Conservation (phyloP, 2,113 vertebrate species). For the Macaca mulatta region DNA sequence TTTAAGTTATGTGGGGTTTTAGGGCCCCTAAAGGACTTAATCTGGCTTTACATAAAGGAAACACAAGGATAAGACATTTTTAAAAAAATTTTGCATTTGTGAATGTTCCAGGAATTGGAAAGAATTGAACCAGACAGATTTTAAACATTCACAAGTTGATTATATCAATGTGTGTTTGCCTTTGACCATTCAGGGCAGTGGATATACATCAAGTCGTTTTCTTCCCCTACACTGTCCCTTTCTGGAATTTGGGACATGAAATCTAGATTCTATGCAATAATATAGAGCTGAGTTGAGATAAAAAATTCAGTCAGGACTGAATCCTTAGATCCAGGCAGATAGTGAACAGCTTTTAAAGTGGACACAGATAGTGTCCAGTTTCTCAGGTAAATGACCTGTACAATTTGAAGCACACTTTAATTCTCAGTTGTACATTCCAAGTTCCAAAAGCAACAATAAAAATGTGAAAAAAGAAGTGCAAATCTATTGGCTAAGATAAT, state of each 20-base stretch:
- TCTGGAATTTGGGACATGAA: background rate
- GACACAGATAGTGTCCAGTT: background rate
- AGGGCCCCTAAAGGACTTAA: background rate
- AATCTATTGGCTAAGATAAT: background rate
- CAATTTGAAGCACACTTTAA: slow-evolving; percentile 6
- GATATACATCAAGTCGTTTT: background rate
- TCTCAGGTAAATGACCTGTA: background rate
- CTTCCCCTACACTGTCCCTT: background rate
- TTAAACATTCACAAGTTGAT: background rate
- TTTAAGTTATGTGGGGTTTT: background rate
- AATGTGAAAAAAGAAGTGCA: slow-evolving; percentile 14
- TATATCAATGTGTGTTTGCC: background rate
- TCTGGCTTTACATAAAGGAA: background rate
- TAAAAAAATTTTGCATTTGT: background rate
- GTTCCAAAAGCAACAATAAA: slow-evolving; percentile 18
- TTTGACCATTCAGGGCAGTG: background rate
- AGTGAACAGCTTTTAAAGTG: background rate
- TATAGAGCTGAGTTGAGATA: background rate
- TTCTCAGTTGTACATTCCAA: background rate
- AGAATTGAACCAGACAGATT: slow-evolving; percentile 26
- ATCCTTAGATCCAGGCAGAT: background rate
- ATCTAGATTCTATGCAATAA: background rate
- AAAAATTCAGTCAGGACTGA: background rate
- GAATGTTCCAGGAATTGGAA: background rate
- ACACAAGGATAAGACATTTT: no score